phyloP scores from a whole-genome alignment of 2,797 vertebrate species.

The Gadopsis bispinosus region DNA sequence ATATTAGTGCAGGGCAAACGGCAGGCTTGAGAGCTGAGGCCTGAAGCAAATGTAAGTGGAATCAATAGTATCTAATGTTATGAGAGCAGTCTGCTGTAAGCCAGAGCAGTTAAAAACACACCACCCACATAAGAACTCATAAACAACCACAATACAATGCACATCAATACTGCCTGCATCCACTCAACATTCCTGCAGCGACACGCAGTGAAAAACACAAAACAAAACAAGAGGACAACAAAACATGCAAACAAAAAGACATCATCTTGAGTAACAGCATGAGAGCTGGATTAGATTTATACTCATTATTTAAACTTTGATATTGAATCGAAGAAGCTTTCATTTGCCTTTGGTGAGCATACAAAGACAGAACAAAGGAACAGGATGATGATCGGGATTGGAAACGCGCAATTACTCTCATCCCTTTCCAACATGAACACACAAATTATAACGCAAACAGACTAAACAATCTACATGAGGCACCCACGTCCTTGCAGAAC shows the following conservation, averaged over 20 bases:
- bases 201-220: constrained; percentile 48
- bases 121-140: constrained; percentile 78
- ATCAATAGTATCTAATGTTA: constrained; percentile 73
- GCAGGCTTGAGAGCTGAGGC: constrained; percentile 33
- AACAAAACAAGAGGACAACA: constrained; percentile 27
- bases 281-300: constrained; percentile 33
- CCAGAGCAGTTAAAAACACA: constrained; percentile 72
- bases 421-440: constrained; percentile 49
- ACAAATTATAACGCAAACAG: constrained; percentile 53
- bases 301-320: neutral
- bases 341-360: too few species aligned
- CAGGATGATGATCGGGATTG: constrained; percentile 28
- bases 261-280: constrained; percentile 9
- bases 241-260: constrained; percentile 38
- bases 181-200: constrained; percentile 79
- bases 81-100: constrained; percentile 71
- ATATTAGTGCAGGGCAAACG: constrained; percentile 40
- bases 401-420: constrained; percentile 45
- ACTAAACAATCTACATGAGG: constrained; percentile 70
- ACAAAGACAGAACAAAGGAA: constrained; percentile 16
- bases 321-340: too few species aligned
- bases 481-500: constrained; percentile 64
- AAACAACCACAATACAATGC: constrained; percentile 77
- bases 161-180: constrained; percentile 76
- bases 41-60: constrained; percentile 64